Conservation (phyloP, 2,797 vertebrate species). For the Muraenolepis orangiensis region DNA sequence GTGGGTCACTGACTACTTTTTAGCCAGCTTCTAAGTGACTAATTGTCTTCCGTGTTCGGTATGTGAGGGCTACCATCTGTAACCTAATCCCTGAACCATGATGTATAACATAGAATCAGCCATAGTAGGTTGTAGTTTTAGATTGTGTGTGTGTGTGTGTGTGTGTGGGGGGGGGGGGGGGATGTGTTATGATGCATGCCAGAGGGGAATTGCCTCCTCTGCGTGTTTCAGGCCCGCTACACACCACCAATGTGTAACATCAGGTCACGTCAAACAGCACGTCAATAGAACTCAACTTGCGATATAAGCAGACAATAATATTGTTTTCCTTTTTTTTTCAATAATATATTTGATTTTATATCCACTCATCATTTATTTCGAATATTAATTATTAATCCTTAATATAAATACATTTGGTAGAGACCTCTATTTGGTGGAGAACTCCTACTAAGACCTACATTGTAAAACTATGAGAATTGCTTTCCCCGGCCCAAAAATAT, state of each 20-base stretch:
- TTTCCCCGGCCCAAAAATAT: no score
- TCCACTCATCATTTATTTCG: no score
- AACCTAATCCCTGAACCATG: neutral
- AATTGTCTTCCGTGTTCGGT: neutral
- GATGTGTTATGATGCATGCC: neutral
- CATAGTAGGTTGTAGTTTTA: neutral
- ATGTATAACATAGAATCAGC: neutral
- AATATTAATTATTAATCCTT: no score
- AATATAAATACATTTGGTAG: no score
- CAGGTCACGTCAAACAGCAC: neutral
- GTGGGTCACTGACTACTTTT: conserved; percentile 9
- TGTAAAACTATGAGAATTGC: no score
- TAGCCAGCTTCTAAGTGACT: neutral
- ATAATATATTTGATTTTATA: neutral
- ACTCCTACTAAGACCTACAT: no score
- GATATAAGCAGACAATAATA: neutral
- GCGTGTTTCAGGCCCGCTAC: neutral
- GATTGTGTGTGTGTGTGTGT: neutral
- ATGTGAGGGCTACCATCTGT: neutral
- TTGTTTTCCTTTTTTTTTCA: no score
- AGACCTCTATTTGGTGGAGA: no score
- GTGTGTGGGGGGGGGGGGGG: neutral
- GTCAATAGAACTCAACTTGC: neutral
- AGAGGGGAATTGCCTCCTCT: neutral
- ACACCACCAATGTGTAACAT: neutral